Conservation (phyloP, 2,113 vertebrate genomes). For the Python bivittatus region DNA sequence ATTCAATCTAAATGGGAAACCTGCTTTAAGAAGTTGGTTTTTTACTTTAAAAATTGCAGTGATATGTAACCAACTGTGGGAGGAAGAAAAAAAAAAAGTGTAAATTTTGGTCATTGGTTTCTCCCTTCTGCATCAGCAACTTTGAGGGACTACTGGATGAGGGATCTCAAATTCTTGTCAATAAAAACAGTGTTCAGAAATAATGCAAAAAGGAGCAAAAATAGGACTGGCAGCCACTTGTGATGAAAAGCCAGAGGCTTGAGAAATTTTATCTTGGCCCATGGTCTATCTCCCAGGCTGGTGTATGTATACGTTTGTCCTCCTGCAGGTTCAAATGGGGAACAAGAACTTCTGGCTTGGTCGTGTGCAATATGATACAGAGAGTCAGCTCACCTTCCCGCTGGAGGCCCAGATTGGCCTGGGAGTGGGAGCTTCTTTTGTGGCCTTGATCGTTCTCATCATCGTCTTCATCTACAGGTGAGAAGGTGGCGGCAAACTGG, state of each 20-base stretch:
- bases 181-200: background rate
- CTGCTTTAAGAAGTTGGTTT: background rate
- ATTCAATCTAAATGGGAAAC: background rate
- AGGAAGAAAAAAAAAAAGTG: too few species aligned
- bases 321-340: constrained; percentile 88
- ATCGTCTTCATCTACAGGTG: constrained; percentile 98
- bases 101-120: too few species aligned
- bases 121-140: background rate
- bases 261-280: background rate
- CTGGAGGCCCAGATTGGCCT: constrained; percentile 94
- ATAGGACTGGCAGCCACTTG: background rate
- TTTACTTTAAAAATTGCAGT: background rate
- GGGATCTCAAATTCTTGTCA: background rate
- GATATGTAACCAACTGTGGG: background rate
- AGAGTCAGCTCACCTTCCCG: constrained; percentile 87
- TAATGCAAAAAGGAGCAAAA: background rate
- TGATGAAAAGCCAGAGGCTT: background rate
- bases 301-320: background rate
- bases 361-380: constrained; percentile 89
- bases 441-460: constrained; percentile 92
- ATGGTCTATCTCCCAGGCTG: background rate
- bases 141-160: background rate
- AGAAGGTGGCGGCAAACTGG: background rate
- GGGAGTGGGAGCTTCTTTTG: constrained; percentile 89
- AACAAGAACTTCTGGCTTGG: constrained; percentile 91